phyloP scores from a whole-genome alignment of 1,140 invertebrate species.

The Lethrus apterus region DNA sequence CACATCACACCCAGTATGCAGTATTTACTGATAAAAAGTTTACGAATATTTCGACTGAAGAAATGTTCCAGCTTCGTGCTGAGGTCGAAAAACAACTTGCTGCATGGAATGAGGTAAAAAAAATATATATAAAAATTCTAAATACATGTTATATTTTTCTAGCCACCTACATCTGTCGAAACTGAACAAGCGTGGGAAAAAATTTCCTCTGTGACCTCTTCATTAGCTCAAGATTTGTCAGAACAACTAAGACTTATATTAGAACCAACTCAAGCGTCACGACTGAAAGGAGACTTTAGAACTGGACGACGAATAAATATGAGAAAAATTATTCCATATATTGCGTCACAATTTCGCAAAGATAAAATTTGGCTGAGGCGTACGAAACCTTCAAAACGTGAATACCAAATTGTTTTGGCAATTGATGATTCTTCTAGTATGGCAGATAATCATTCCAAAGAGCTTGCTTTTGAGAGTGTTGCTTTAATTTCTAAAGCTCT shows the following conservation, averaged over 20 bases:
- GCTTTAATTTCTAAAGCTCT: constrained; percentile 86
- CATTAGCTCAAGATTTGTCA: constrained; percentile 80
- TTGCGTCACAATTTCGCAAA: constrained; percentile 97
- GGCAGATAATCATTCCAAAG: constrained; percentile 82
- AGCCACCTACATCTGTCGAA: constrained; percentile 43
- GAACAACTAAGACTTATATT: constrained; percentile 90
- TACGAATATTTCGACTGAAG: constrained; percentile 18
- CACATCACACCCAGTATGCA: constrained; percentile 45
- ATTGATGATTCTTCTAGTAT: constrained; percentile 96
- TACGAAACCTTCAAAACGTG: constrained; percentile 89
- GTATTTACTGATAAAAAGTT: constrained; percentile 22
- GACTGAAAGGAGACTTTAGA: constrained; percentile 86
- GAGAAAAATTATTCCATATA: constrained; percentile 96
- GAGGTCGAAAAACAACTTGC: constrained; percentile 51
- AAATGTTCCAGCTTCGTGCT: constrained; percentile 37
- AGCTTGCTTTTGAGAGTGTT: constrained; percentile 90
- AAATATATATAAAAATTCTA: neutral
- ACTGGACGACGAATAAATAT: constrained; percentile 97
- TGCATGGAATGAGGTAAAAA: constrained; percentile 42
- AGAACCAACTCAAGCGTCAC: constrained; percentile 89
- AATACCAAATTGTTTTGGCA: constrained; percentile 95
- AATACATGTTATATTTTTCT: constrained; percentile 17
- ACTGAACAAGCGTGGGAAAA: constrained; percentile 49
- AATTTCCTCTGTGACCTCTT: constrained; percentile 53
- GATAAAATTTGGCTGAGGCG: constrained; percentile 98